Evolutionary conservation across 2,888 invertebrate genomes (phyloP).

Genomic region (Agrochola circellaris): DNA sequence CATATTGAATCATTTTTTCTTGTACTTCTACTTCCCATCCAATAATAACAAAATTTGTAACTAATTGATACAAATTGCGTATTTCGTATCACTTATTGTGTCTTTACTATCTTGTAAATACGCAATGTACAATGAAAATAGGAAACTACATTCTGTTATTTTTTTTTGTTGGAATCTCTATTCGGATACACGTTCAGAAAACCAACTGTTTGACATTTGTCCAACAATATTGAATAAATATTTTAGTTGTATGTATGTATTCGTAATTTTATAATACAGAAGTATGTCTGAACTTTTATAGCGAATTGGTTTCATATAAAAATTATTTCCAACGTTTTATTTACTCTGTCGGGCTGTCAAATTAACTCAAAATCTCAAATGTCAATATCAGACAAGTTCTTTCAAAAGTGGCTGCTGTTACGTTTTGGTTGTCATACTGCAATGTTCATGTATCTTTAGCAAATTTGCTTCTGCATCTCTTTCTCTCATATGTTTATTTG

Average conservation of each 20-base stretch:
- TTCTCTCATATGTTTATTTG: not conserved
- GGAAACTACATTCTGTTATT: not conserved
- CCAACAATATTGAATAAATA: not conserved
- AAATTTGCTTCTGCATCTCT: conserved; percentile 32
- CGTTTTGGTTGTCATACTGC: not conserved
- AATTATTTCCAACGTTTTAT: not conserved
- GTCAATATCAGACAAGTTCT: conserved; percentile 3
- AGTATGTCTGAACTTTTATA: no score
- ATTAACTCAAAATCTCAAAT: conserved; percentile 1
- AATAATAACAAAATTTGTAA: conserved; percentile 50
- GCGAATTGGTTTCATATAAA: not conserved
- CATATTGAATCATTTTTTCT: conserved; percentile 86
- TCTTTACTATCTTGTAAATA: conserved; percentile 35
- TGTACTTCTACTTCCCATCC: conserved; percentile 53
- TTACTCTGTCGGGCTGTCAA: not conserved
- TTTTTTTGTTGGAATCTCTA: conserved; percentile 31
- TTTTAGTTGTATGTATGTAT: not conserved
- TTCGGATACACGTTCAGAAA: conserved; percentile 51
- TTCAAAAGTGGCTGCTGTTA: conserved; percentile 16
- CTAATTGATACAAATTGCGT: conserved; percentile 51
- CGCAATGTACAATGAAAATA: conserved; percentile 58
- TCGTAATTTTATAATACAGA: not conserved
- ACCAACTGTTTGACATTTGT: conserved; percentile 1
- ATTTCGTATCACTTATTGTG: conserved; percentile 33
- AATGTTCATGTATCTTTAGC: conserved; percentile 16